These are phyloP conservation scores for Myotis pilosus DNA, from an alignment of 2,797 vertebrate species.

Conservation along the genomic window DNA sequence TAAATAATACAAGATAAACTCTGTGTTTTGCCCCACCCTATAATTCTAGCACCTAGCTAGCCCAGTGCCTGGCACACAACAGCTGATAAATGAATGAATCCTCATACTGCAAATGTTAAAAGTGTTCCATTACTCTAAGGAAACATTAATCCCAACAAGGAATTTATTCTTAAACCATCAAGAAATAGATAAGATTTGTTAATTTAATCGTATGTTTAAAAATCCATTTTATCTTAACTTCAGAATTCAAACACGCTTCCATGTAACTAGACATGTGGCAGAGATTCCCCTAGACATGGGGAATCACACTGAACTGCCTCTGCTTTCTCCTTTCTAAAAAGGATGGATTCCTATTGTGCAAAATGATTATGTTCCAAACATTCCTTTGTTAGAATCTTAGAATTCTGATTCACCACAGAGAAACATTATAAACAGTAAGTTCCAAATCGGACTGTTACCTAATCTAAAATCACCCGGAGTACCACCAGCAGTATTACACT, in stretches of 20 bases:
- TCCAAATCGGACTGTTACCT: neutral
- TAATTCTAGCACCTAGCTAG: neutral
- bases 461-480: neutral
- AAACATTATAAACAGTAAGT: neutral
- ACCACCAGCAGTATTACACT: neutral
- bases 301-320: neutral
- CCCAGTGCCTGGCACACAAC: neutral
- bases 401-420: slow-evolving; percentile 16
- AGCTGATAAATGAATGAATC: neutral
- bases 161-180: neutral
- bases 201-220: neutral
- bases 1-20: neutral
- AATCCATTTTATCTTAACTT: slow-evolving; percentile 7
- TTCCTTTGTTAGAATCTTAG: neutral
- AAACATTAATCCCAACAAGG: neutral
- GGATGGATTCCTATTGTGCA: neutral
- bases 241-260: slow-evolving; percentile 11
- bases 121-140: neutral
- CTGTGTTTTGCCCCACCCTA: neutral
- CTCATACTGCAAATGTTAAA: neutral
- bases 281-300: neutral
- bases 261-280: neutral
- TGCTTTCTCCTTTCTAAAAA: neutral
- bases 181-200: neutral
- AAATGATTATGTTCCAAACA: neutral